These are phyloP conservation scores for Celastrina argiolus DNA, from an alignment of 2,888 invertebrate genomes.

Conservation along the genomic window DNA sequence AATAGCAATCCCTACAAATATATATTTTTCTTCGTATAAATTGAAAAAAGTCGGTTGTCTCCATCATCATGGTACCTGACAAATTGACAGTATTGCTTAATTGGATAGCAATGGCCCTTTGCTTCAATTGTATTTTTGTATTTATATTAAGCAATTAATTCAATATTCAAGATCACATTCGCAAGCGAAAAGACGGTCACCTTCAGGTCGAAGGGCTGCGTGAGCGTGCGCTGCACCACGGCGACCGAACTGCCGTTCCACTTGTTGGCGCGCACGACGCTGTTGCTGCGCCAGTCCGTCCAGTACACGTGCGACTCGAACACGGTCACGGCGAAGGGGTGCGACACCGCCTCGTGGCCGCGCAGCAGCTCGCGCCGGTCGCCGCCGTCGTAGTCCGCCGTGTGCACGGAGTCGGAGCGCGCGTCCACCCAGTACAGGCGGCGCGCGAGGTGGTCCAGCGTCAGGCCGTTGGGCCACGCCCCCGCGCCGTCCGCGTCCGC, in stretches of 20 bases:
- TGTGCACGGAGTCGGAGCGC: conserved; percentile 82
- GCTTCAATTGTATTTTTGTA: too few relatives aligned
- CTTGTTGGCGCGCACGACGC: conserved; percentile 91
- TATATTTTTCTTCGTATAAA: too few relatives aligned
- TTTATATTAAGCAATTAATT: too few relatives aligned
- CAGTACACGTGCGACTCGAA: conserved; percentile 93
- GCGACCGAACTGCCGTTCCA: conserved; percentile 89
- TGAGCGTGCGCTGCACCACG: conserved; percentile 87
- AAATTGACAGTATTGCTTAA: too few relatives aligned
- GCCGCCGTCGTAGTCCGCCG: conserved; percentile 87
- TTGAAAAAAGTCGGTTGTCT: too few relatives aligned
- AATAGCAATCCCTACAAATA: too few relatives aligned
- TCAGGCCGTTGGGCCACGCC: conserved; percentile 91
- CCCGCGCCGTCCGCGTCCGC: conserved; percentile 85
- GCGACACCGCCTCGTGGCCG: conserved; percentile 86
- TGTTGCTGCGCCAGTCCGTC: conserved; percentile 95
- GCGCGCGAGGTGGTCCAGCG: conserved; percentile 84
- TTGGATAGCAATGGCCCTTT: too few relatives aligned
- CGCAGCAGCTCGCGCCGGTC: conserved; percentile 84
- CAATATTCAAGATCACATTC: too few relatives aligned
- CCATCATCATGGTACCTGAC: too few relatives aligned
- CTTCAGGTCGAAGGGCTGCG: conserved; percentile 94
- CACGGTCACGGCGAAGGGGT: conserved; percentile 92
- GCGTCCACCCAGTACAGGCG: conserved; percentile 93
- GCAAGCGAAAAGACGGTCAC: conserved; percentile 50